Evolutionary conservation across 1,140 invertebrate genomes (phyloP).

Genomic region (Ceratosolen fusciceps): DNA sequence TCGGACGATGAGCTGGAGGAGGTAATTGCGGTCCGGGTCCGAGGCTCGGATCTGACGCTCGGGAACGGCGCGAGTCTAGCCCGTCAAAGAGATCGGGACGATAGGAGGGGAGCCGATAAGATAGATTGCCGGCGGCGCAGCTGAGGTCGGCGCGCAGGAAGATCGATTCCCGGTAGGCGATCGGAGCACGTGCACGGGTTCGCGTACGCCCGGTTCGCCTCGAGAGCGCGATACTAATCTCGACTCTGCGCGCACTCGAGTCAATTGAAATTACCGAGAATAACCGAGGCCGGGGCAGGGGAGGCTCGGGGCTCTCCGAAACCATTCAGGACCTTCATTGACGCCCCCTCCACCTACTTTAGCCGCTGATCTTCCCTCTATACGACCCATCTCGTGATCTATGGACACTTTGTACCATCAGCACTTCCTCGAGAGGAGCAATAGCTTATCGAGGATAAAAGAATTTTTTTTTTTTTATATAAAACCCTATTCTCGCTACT

Average conservation of each 20-base stretch:
- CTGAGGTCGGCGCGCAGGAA: not conserved
- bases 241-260: too few species aligned
- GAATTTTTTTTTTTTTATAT: too few species aligned
- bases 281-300: not conserved
- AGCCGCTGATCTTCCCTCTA: not conserved
- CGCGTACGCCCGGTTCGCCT: not conserved
- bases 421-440: too few species aligned
- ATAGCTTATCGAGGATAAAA: too few species aligned
- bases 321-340: not conserved
- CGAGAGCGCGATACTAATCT: too few species aligned
- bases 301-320: too few species aligned
- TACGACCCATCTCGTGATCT: too few species aligned
- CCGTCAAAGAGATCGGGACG: not conserved
- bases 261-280: not conserved
- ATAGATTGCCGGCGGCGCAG: not conserved
- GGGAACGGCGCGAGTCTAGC: not conserved
- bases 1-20: too few species aligned
- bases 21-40: not conserved
- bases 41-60: not conserved
- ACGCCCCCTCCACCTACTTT: not conserved
- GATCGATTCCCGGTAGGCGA: constrained; percentile 19
- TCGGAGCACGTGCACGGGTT: constrained; percentile 15
- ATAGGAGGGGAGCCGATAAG: not conserved
- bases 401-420: too few species aligned
- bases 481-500: too few species aligned